Evolutionary conservation across 2,888 invertebrate species (phyloP).

Genomic region (Agrochola litura): DNA sequence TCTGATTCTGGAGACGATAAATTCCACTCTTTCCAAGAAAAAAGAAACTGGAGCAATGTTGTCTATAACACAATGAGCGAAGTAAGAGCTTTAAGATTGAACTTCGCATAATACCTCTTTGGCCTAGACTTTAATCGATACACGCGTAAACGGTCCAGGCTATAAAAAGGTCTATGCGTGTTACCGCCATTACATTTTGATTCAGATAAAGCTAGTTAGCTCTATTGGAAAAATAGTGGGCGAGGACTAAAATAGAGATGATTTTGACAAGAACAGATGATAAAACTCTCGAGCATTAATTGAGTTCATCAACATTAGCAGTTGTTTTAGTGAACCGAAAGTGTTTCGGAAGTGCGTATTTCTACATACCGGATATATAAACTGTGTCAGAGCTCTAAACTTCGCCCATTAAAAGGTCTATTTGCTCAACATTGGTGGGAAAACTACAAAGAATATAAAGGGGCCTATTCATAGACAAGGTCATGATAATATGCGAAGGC

Average conservation of each 20-base stretch:
- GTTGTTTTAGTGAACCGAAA: slow-evolving; percentile 16
- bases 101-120: slow-evolving; percentile 33
- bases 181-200: slow-evolving; percentile 21
- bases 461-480: slow-evolving; percentile 68
- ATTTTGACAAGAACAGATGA: slow-evolving; percentile 14
- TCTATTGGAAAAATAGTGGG: slow-evolving; percentile 9
- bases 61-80: slow-evolving; percentile 26
- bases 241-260: slow-evolving; percentile 30
- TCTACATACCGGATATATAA: slow-evolving; percentile 35
- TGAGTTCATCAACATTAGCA: slow-evolving; percentile 17
- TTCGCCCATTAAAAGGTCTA: slow-evolving; percentile 51
- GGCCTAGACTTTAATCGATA: slow-evolving; percentile 50
- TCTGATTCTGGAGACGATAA: slow-evolving; percentile 38
- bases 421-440: slow-evolving; percentile 42
- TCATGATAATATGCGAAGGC: slow-evolving; percentile 61
- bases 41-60: slow-evolving; percentile 32
- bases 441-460: slow-evolving; percentile 60
- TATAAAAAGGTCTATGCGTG: slow-evolving; percentile 48
- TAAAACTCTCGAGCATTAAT: background rate
- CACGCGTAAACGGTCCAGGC: slow-evolving; percentile 35
- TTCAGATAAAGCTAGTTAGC: slow-evolving; percentile 9
- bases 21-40: slow-evolving; percentile 6
- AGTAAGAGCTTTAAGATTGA: slow-evolving; percentile 37
- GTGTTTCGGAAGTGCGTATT: slow-evolving; percentile 52
- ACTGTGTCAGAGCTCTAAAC: slow-evolving; percentile 48